A percentile compares a stretch with the other conserved stretches of the same genome.
Conservation (phyloP, 1,140 invertebrate species). For the Drosophila nannoptera region DNA sequence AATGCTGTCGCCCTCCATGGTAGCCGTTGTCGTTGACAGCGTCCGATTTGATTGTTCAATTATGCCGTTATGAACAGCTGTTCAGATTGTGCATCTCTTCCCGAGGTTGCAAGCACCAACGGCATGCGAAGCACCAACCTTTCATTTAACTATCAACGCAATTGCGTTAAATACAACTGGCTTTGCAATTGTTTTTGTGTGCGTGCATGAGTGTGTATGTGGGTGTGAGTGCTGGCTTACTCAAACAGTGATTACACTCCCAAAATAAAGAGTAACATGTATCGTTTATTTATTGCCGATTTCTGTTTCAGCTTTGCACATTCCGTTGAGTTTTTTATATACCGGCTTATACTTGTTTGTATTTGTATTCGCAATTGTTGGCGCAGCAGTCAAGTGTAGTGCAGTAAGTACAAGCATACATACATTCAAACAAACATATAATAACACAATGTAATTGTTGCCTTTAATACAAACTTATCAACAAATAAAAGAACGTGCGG, state of each 20-base stretch:
- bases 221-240: slow-evolving; percentile 28
- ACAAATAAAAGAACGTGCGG: slow-evolving; percentile 39
- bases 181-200: slow-evolving; percentile 4
- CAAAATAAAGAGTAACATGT: slow-evolving; percentile 16
- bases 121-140: slow-evolving; percentile 10
- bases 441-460: slow-evolving; percentile 34
- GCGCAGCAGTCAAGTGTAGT: slow-evolving; percentile 13
- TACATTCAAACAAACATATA: slow-evolving; percentile 5
- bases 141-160: slow-evolving; percentile 4
- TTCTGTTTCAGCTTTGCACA: slow-evolving; percentile 62
- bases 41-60: slow-evolving; percentile 1
- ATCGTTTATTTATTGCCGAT: slow-evolving; percentile 38
- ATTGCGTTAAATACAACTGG: slow-evolving; percentile 7
- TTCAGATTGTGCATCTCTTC: slow-evolving; percentile 31
- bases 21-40: neutral
- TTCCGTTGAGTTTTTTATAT: slow-evolving; percentile 42
- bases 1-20: too few relatives aligned
- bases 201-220: slow-evolving; percentile 14
- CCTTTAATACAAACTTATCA: slow-evolving; percentile 32
- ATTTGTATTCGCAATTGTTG: slow-evolving; percentile 13
- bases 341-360: slow-evolving; percentile 31
- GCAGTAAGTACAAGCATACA: slow-evolving; percentile 21
- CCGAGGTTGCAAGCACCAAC: neutral
- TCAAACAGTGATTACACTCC: slow-evolving; percentile 44
- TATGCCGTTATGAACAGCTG: slow-evolving; percentile 35